Conservation (phyloP, 2,888 invertebrate genomes). For the Drosophila algonquin region DNA sequence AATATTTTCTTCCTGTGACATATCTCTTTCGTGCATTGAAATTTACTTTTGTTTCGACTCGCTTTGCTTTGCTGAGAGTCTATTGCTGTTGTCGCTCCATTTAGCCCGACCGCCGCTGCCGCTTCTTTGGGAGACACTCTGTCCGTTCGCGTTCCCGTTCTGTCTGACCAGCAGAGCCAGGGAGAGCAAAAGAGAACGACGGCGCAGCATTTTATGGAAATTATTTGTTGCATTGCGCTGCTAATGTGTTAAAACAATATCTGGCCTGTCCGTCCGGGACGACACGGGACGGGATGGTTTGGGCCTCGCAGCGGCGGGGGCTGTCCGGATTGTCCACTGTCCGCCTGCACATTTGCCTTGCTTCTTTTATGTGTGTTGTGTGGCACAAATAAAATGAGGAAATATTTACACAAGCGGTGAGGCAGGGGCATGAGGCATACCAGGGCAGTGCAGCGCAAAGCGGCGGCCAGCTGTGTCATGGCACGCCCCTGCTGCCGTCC, state of each 20-base stretch:
- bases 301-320: neutral
- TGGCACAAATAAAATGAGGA: slow-evolving; percentile 74
- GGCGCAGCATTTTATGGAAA: slow-evolving; percentile 77
- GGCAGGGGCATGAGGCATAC: slow-evolving; percentile 23
- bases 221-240: slow-evolving; percentile 83
- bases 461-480: slow-evolving; percentile 47
- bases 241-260: slow-evolving; percentile 83
- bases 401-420: slow-evolving; percentile 74
- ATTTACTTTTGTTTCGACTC: slow-evolving; percentile 45
- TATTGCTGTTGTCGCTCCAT: slow-evolving; percentile 40
- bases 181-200: slow-evolving; percentile 15
- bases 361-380: slow-evolving; percentile 47
- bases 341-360: slow-evolving; percentile 27
- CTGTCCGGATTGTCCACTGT: slow-evolving; percentile 14
- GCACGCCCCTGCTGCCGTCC: slow-evolving; percentile 60
- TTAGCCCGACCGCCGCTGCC: slow-evolving; percentile 23
- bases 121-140: slow-evolving; percentile 1
- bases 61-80: slow-evolving; percentile 36
- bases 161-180: neutral
- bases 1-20: slow-evolving; percentile 84
- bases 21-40: slow-evolving; percentile 71
- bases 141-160: neutral
- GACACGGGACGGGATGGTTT: neutral
- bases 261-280: slow-evolving; percentile 25
- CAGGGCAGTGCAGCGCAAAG: slow-evolving; percentile 9